These are phyloP conservation scores for Phyllopteryx taeniolatus DNA, from an alignment of 2,113 vertebrate genomes.

Conservation along the genomic window DNA sequence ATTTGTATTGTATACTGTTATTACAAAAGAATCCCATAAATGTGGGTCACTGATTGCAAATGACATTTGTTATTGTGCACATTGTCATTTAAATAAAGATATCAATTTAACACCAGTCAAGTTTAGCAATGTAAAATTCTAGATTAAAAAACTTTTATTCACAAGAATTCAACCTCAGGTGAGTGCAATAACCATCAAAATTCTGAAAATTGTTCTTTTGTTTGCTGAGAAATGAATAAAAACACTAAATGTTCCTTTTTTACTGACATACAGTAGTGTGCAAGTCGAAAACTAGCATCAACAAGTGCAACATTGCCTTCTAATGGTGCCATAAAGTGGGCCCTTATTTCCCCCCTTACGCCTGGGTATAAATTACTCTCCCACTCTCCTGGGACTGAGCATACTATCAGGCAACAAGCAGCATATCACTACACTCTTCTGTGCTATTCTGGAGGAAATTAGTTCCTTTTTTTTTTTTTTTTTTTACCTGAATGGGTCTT, in stretches of 20 bases:
- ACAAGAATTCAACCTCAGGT: too few species aligned
- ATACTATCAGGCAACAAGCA: slow-evolving; percentile 48
- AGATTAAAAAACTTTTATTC: too few species aligned
- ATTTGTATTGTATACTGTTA: too few species aligned
- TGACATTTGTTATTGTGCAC: too few species aligned
- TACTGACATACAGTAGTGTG: not conserved
- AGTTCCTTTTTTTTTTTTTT: slow-evolving; percentile 30
- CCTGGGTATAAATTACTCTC: slow-evolving; percentile 62
- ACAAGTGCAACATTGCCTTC: slow-evolving; percentile 44
- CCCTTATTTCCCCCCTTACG: slow-evolving; percentile 54
- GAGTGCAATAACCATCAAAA: too few species aligned
- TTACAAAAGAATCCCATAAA: too few species aligned
- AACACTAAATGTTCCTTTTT: not conserved
- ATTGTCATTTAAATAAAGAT: too few species aligned
- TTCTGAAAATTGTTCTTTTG: too few species aligned
- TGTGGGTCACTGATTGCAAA: too few species aligned
- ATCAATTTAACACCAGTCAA: too few species aligned
- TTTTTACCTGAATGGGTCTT: slow-evolving; percentile 31
- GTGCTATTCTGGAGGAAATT: slow-evolving; percentile 34
- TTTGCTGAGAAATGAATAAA: too few species aligned
- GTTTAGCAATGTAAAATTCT: too few species aligned
- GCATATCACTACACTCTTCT: slow-evolving; percentile 38
- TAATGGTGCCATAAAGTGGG: slow-evolving; percentile 59
- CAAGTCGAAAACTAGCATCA: not conserved
- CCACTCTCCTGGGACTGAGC: slow-evolving; percentile 49